Evolutionary conservation across 1,140 invertebrate genomes (phyloP).

Genomic region (Platorchestia sp.): DNA sequence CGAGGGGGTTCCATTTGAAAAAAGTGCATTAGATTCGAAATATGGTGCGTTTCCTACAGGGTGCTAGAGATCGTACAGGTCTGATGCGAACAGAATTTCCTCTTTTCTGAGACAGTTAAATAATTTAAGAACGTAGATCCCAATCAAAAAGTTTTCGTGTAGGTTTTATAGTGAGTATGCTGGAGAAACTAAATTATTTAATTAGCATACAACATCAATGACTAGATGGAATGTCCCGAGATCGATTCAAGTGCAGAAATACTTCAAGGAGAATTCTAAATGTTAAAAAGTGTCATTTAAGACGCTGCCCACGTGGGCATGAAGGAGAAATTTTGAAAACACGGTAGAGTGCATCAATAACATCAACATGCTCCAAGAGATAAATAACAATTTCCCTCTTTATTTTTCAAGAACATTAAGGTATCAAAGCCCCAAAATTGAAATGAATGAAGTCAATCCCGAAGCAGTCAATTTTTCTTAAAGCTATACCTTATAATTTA

Average conservation of each 20-base stretch:
- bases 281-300: background rate
- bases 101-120: background rate
- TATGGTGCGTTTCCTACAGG: background rate
- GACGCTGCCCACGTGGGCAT: background rate
- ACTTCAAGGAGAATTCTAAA: background rate
- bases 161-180: background rate
- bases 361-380: background rate
- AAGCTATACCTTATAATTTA: constrained; percentile 42
- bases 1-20: background rate
- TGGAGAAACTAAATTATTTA: background rate
- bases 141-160: background rate
- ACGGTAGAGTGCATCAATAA: background rate
- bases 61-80: background rate
- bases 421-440: background rate
- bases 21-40: background rate
- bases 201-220: constrained; percentile 51
- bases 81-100: background rate
- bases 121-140: background rate
- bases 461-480: constrained; percentile 30
- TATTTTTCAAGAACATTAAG: background rate
- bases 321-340: background rate
- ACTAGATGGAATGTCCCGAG: constrained; percentile 54
- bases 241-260: constrained; percentile 11
- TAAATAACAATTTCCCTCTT: background rate
- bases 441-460: background rate